These are phyloP conservation scores for Ceratosolen solmsi DNA, from an alignment of 1,140 invertebrate species.

Conservation along the genomic window DNA sequence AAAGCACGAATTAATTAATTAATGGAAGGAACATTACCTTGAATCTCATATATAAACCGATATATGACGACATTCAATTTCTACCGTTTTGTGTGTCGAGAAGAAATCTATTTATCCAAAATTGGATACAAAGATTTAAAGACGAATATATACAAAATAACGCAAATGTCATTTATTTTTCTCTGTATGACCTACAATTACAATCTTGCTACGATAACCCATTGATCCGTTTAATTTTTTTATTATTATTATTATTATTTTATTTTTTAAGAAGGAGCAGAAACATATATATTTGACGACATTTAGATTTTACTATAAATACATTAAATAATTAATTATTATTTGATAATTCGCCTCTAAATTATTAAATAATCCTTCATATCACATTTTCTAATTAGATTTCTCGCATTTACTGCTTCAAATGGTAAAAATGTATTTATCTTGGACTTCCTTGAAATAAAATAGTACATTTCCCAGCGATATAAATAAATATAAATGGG, in stretches of 20 bases:
- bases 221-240: not conserved
- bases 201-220: conserved; percentile 39
- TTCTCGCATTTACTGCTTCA: not conserved
- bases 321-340: not conserved
- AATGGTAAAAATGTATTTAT: not conserved
- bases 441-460: not conserved
- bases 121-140: not conserved
- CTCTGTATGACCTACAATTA: conserved; percentile 12
- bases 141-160: not conserved
- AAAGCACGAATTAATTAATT: too few relatives aligned
- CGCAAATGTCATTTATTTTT: not conserved
- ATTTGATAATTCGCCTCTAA: not conserved
- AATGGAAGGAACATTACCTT: too few relatives aligned
- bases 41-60: not conserved
- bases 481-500: not conserved
- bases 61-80: not conserved
- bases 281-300: too few relatives aligned
- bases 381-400: not conserved
- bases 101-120: not conserved
- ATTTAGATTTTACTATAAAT: not conserved
- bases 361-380: not conserved
- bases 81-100: not conserved
- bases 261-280: too few relatives aligned
- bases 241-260: too few relatives aligned
- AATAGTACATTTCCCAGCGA: too few relatives aligned